Conservation (phyloP, 2,888 invertebrate species). For the Seira ritae region DNA sequence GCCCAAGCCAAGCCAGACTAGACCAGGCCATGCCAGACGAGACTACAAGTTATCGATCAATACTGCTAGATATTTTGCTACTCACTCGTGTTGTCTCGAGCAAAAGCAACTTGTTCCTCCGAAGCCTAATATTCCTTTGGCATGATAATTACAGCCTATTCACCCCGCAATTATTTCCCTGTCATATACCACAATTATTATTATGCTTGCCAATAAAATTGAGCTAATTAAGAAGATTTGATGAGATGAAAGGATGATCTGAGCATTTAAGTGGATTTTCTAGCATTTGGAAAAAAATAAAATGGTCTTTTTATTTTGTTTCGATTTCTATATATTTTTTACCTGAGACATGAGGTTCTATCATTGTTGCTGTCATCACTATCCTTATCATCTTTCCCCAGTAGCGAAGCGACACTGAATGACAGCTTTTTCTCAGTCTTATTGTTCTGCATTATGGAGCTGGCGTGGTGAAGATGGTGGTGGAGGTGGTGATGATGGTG, state of each 20-base stretch:
- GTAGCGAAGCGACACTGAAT: constrained; percentile 73
- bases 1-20: not conserved
- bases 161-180: constrained; percentile 42
- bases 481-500: constrained; percentile 67
- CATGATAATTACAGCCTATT: constrained; percentile 47
- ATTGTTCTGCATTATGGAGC: constrained; percentile 69
- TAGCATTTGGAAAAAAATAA: not conserved
- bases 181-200: constrained; percentile 39
- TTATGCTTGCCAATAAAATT: constrained; percentile 33
- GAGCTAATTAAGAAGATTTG: constrained; percentile 50
- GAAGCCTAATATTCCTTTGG: constrained; percentile 33
- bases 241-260: not conserved
- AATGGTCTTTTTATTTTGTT: not conserved
- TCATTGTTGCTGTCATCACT: constrained; percentile 72
- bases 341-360: constrained; percentile 73
- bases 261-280: no score
- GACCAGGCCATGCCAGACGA: not conserved
- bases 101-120: constrained; percentile 38
- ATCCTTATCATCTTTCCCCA: constrained; percentile 72
- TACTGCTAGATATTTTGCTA: not conserved
- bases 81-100: not conserved
- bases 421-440: constrained; percentile 74
- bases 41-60: not conserved
- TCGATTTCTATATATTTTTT: constrained; percentile 20
- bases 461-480: constrained; percentile 68